phyloP scores from a whole-genome alignment of 2,797 vertebrate genomes.

The Perdix hodgsoniae region DNA sequence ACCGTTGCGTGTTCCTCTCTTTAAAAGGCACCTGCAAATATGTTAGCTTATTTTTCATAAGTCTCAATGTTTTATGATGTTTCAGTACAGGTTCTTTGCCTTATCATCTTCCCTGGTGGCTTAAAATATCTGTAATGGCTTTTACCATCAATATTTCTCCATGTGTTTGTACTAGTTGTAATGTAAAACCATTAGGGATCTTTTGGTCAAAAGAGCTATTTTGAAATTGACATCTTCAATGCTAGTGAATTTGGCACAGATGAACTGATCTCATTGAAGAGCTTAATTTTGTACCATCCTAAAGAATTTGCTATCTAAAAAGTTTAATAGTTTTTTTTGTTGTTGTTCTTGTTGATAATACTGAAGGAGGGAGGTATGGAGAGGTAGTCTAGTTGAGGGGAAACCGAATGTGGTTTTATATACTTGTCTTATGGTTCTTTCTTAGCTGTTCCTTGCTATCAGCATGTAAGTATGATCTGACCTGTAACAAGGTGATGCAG shows the following conservation, averaged over 20 bases:
- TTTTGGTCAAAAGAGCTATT: background rate
- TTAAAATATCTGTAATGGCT: background rate
- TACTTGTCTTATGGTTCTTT: background rate
- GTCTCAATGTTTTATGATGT: background rate
- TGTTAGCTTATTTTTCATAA: background rate
- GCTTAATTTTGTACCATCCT: background rate
- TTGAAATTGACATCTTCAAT: background rate
- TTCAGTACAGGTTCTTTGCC: background rate
- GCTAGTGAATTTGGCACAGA: background rate
- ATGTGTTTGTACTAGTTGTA: background rate
- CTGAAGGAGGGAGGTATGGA: background rate
- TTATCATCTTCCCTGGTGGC: background rate
- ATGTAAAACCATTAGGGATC: background rate
- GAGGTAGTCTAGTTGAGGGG: background rate
- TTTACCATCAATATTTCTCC: background rate
- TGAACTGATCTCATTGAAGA: background rate
- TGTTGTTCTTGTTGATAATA: background rate
- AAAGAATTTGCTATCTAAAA: background rate
- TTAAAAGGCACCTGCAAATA: background rate
- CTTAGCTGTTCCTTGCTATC: background rate
- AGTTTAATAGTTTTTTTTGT: background rate
- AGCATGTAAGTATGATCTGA: background rate
- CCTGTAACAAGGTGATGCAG: background rate
- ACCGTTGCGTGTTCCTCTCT: background rate
- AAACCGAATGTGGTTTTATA: background rate